phyloP scores from a whole-genome alignment of 2,113 vertebrate species.

The Pontoporia blainvillei region DNA sequence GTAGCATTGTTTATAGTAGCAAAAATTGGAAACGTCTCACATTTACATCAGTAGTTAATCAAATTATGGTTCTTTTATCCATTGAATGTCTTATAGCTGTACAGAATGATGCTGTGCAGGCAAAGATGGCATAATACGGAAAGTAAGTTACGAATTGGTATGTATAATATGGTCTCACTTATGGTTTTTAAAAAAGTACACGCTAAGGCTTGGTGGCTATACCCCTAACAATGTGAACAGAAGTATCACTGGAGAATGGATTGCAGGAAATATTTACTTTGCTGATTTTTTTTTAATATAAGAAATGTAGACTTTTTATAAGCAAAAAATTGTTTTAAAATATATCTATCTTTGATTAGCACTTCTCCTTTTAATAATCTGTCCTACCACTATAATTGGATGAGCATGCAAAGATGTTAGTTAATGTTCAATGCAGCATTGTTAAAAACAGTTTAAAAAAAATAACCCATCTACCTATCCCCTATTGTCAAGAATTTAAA shows the following conservation, averaged over 20 bases:
- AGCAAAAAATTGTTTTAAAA: neutral
- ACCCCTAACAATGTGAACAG: neutral
- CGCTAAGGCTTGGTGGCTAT: neutral
- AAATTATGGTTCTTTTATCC: constrained; percentile 1
- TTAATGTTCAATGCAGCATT: neutral
- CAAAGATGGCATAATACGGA: neutral
- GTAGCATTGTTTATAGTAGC: neutral
- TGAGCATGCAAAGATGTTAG: neutral
- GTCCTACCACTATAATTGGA: neutral
- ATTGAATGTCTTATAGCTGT: neutral
- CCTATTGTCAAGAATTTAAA: neutral
- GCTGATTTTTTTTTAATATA: neutral
- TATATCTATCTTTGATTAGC: neutral
- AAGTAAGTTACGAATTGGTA: neutral
- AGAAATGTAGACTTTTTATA: neutral
- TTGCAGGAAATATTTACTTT: neutral
- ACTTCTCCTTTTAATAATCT: constrained; percentile 6
- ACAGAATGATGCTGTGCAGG: neutral
- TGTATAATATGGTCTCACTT: neutral
- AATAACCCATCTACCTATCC: neutral
- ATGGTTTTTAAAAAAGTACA: neutral
- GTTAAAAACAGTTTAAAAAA: neutral
- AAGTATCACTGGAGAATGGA: neutral
- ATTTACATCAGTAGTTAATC: neutral
- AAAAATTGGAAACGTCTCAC: constrained; percentile 1